These are phyloP conservation scores for Scaptomyza reducta DNA, from an alignment of 2,888 invertebrate genomes.

Conservation along the genomic window DNA sequence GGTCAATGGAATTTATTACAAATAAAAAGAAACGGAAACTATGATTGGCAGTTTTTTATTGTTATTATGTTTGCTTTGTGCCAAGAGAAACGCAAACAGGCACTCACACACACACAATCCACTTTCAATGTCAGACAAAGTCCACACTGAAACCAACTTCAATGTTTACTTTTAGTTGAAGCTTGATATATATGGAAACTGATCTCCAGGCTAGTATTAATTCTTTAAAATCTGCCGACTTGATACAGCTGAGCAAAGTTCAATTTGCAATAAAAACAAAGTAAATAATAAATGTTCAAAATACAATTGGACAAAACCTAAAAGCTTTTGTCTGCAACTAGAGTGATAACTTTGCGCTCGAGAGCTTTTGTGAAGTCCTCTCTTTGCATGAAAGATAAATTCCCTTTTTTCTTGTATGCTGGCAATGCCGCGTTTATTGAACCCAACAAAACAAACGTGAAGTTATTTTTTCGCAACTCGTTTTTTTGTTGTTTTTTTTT, in stretches of 20 bases:
- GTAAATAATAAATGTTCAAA: background rate
- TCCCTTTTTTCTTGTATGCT: background rate
- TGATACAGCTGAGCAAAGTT: conserved; percentile 21
- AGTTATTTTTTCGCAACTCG: background rate
- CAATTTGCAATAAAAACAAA: background rate
- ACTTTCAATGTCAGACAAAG: conserved; percentile 24
- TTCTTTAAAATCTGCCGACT: conserved; percentile 37
- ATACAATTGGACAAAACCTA: background rate
- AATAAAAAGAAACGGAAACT: background rate
- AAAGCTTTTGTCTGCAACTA: background rate
- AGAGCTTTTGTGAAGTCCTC: background rate
- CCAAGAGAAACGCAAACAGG: background rate
- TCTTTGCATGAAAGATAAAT: background rate
- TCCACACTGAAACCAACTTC: conserved; percentile 6
- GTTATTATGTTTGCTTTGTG: conserved; percentile 5
- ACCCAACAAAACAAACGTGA: conserved; percentile 32
- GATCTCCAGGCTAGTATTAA: conserved; percentile 16
- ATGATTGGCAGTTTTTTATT: background rate
- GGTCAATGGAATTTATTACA: conserved; percentile 40
- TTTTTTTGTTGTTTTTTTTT: conserved; percentile 8
- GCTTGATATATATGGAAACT: background rate
- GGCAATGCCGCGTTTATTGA: conserved; percentile 26
- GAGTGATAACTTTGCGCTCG: background rate
- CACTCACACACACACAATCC: background rate
- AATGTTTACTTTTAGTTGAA: background rate